A percentile compares a stretch with the other conserved stretches of the same genome.
Conservation (phyloP, 2,888 invertebrate species). For the Agrypnus murinus region DNA sequence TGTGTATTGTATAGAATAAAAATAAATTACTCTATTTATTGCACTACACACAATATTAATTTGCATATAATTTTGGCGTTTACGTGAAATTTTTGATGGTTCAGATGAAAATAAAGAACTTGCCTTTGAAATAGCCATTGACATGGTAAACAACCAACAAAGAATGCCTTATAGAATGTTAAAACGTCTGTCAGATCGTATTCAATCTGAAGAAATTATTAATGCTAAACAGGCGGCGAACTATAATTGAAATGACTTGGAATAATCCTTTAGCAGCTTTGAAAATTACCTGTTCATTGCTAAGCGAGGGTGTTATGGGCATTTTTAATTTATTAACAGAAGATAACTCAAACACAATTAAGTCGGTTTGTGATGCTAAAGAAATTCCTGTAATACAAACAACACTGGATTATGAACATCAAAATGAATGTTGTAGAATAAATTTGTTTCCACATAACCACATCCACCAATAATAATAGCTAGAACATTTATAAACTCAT, state of each 20-base stretch:
- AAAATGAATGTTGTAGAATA: conserved; percentile 36
- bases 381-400: conserved; percentile 81
- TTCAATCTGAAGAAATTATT: conserved; percentile 53
- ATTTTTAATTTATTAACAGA: conserved; percentile 78
- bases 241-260: conserved; percentile 36
- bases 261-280: conserved; percentile 35
- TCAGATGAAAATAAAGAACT: conserved; percentile 46
- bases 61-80: neutral
- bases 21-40: no score
- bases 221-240: conserved; percentile 41
- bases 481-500: no score
- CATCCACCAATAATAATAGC: no score
- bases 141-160: conserved; percentile 35
- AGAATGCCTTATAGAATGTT: conserved; percentile 30
- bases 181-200: conserved; percentile 47
- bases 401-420: conserved; percentile 69
- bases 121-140: conserved; percentile 54
- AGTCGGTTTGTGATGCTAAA: conserved; percentile 79
- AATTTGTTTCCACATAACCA: conserved; percentile 43
- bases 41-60: neutral
- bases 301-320: conserved; percentile 71
- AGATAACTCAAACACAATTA: conserved; percentile 75
- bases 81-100: conserved; percentile 36
- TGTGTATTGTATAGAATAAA: neutral
- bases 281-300: conserved; percentile 34